These are phyloP conservation scores for Phyllotis vaccarum DNA, from an alignment of 2,797 vertebrate genomes.

Conservation along the genomic window DNA sequence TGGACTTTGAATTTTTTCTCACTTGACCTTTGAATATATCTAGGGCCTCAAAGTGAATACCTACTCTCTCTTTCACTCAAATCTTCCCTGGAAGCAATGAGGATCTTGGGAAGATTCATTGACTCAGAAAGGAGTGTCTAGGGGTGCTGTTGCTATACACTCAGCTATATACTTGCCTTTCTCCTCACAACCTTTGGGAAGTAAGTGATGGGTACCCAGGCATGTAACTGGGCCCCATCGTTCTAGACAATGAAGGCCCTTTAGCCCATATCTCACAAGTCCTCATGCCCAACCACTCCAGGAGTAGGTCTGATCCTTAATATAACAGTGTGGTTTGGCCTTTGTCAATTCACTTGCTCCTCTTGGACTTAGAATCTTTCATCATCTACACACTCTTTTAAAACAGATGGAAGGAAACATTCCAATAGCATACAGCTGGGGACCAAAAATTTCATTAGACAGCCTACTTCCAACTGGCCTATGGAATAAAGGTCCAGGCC, in stretches of 20 bases:
- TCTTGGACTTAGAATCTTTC: not conserved
- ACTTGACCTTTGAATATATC: not conserved
- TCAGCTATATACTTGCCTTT: accelerated
- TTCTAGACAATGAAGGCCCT: not conserved
- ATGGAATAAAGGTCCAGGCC: not conserved
- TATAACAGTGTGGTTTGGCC: not conserved
- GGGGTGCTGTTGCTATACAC: not conserved
- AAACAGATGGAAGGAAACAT: not conserved
- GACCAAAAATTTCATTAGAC: not conserved
- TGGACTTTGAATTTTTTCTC: conserved; percentile 46
- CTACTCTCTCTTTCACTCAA: not conserved
- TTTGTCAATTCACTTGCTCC: not conserved
- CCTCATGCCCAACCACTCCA: not conserved
- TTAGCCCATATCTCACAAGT: not conserved
- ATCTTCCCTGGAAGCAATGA: not conserved
- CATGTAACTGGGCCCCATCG: not conserved
- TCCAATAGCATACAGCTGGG: not conserved
- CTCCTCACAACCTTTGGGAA: not conserved
- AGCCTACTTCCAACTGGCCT: not conserved
- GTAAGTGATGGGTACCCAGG: not conserved
- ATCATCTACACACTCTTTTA: not conserved
- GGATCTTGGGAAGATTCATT: not conserved
- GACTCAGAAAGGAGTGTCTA: not conserved
- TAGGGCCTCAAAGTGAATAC: not conserved
- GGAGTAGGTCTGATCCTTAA: not conserved